Conservation (phyloP, 2,888 invertebrate genomes). For the Melinaea marsaeus region DNA sequence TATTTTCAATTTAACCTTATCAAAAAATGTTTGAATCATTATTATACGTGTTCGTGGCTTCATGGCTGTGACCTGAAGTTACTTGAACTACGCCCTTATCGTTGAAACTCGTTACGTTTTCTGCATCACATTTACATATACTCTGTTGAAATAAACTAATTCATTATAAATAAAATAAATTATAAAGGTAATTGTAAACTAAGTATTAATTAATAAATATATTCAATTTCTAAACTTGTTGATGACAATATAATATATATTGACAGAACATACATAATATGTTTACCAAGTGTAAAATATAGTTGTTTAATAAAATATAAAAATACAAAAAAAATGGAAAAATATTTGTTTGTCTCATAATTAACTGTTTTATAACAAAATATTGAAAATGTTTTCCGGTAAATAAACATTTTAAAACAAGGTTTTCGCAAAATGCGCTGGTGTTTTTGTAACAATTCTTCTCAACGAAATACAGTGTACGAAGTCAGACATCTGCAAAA, state of each 20-base stretch:
- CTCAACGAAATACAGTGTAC: background rate
- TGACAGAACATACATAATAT: no score
- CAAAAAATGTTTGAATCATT: background rate
- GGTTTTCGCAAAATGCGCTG: constrained; percentile 18
- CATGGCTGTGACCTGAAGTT: constrained; percentile 31
- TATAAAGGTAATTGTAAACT: no score
- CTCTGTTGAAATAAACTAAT: background rate
- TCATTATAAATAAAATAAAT: no score
- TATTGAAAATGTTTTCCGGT: no score
- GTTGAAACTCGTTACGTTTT: constrained; percentile 19
- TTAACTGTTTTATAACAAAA: no score
- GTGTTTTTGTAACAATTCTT: constrained; percentile 11
- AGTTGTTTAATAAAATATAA: background rate
- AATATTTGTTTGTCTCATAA: constrained; percentile 26
- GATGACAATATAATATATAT: no score
- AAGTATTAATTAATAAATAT: no score
- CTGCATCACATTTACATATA: constrained; percentile 22
- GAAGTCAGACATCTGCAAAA: constrained; percentile 16
- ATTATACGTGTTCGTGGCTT: constrained; percentile 15
- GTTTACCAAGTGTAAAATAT: background rate
- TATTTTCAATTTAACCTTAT: background rate
- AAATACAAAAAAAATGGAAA: constrained; percentile 31
- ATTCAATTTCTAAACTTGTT: no score
- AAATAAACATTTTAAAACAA: background rate
- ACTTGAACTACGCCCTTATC: constrained; percentile 33